phyloP scores from a whole-genome alignment of 2,113 vertebrate species.

The Galeopterus variegatus region DNA sequence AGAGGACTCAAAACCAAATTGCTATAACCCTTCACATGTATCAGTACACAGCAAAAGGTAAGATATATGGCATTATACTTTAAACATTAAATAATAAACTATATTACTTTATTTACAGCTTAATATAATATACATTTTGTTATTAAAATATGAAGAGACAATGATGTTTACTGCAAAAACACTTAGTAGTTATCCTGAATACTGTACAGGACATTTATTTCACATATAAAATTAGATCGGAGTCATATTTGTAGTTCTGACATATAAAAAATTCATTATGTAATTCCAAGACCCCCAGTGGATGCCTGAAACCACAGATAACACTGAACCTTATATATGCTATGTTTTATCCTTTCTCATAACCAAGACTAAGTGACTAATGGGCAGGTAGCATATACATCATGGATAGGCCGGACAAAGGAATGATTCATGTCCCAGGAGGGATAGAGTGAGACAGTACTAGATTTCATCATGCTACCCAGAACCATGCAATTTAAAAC shows the following conservation, averaged over 20 bases:
- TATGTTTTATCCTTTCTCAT: too few species aligned
- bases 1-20: not conserved
- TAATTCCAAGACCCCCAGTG: too few species aligned
- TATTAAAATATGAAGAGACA: conserved; percentile 40
- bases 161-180: not conserved
- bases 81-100: conserved; percentile 44
- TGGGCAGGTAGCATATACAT: too few species aligned
- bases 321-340: too few species aligned
- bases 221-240: not conserved
- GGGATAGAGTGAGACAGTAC: too few species aligned
- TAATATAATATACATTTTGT: not conserved
- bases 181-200: not conserved
- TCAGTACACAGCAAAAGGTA: not conserved
- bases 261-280: not conserved
- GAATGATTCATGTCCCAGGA: too few species aligned
- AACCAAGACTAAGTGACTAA: too few species aligned
- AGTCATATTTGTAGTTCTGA: not conserved
- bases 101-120: not conserved
- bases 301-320: too few species aligned
- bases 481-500: too few species aligned
- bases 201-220: not conserved
- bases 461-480: too few species aligned
- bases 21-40: not conserved
- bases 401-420: too few species aligned
- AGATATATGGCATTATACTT: not conserved